Evolutionary conservation across 2,113 vertebrate genomes (phyloP).

Genomic region (Steatornis caripensis): DNA sequence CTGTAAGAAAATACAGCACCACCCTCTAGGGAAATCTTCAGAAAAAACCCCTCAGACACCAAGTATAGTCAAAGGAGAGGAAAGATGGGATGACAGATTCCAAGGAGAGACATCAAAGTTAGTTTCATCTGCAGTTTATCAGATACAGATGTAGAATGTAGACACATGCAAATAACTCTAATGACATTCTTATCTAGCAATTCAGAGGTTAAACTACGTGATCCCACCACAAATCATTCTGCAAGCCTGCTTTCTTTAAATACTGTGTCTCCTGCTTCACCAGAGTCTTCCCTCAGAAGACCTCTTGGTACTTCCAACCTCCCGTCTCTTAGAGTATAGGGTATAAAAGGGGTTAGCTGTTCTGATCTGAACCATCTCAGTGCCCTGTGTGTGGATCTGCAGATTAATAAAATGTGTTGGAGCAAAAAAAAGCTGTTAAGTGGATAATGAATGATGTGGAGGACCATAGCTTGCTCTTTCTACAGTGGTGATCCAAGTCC

Average conservation of each 20-base stretch:
- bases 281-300: not conserved
- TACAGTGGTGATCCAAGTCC: not conserved
- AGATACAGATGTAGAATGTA: not conserved
- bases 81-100: not conserved
- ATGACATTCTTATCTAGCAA: not conserved
- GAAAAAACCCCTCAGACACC: not conserved
- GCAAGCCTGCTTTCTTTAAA: not conserved
- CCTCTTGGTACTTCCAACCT: not conserved
- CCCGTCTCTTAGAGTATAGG: not conserved
- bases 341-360: not conserved
- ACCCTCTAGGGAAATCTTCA: not conserved
- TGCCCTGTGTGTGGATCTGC: not conserved
- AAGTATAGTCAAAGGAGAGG: not conserved
- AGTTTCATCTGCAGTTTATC: not conserved
- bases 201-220: not conserved
- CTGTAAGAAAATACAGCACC: not conserved
- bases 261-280: not conserved
- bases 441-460: not conserved
- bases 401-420: not conserved
- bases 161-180: not conserved
- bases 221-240: not conserved
- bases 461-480: fast-evolving
- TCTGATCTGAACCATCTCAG: not conserved
- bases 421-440: not conserved
- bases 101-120: not conserved